These are phyloP conservation scores for Siniperca obscura DNA, from an alignment of 2,797 vertebrate species.

Conservation along the genomic window DNA sequence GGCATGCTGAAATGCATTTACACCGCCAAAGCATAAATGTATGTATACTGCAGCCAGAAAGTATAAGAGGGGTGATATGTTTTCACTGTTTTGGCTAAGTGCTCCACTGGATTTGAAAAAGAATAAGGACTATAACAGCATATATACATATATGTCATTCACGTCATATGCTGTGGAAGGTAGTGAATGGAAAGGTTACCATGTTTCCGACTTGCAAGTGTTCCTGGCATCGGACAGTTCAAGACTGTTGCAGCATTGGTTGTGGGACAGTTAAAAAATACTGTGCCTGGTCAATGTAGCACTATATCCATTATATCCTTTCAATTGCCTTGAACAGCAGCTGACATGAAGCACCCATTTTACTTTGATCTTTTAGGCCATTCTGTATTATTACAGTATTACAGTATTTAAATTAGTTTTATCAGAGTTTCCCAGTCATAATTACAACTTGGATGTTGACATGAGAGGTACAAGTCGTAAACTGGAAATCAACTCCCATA, in stretches of 20 bases:
- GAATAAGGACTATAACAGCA: too few relatives aligned
- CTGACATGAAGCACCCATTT: neutral
- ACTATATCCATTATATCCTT: neutral
- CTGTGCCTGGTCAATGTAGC: neutral
- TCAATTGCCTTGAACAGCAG: neutral
- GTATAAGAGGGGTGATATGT: too few relatives aligned
- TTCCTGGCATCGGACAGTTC: neutral
- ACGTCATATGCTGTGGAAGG: neutral
- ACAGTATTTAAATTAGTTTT: neutral
- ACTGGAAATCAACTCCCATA: neutral
- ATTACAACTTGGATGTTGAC: neutral
- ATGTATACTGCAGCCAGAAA: too few relatives aligned
- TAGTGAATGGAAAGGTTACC: neutral
- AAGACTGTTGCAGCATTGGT: neutral
- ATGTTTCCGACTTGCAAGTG: neutral
- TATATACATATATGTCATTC: neutral
- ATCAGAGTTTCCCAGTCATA: constrained; percentile 1
- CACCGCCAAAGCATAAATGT: too few relatives aligned
- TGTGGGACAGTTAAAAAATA: neutral
- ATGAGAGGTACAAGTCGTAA: neutral
- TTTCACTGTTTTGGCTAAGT: too few relatives aligned
- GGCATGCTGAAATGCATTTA: neutral
- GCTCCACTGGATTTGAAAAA: too few relatives aligned
- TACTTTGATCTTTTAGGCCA: neutral
- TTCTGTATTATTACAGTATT: neutral